Evolutionary conservation across 2,113 vertebrate genomes (phyloP).

Genomic region (Calidris pugnax): DNA sequence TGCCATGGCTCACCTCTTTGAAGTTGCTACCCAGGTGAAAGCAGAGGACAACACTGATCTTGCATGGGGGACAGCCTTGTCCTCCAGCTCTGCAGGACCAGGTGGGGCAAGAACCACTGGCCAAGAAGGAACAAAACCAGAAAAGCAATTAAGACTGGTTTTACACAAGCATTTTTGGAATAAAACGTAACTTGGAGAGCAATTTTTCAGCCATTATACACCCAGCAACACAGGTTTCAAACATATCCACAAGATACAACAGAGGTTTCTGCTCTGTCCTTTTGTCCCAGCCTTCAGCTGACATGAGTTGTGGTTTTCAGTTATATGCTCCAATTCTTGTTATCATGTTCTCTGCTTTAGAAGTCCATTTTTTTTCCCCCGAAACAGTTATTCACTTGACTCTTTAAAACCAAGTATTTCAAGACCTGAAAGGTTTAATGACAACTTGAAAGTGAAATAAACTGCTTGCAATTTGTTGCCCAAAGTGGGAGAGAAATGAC

Average conservation of each 20-base stretch:
- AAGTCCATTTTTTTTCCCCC: not conserved
- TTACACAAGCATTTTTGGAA: not conserved
- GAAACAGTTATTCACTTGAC: not conserved
- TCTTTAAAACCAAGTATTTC: not conserved
- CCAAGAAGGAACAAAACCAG: not conserved
- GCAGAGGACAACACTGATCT: not conserved
- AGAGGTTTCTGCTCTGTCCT: not conserved
- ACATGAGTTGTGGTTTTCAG: rapidly evolving
- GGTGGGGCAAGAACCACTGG: not conserved
- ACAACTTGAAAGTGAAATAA: not conserved
- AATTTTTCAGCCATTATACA: not conserved
- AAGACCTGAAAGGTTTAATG: not conserved
- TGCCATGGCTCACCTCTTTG: not conserved
- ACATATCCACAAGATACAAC: not conserved
- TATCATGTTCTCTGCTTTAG: not conserved
- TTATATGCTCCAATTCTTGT: not conserved
- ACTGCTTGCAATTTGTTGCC: not conserved
- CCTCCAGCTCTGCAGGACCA: not conserved
- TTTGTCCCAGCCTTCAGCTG: not conserved
- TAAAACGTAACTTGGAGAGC: not conserved
- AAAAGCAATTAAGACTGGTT: not conserved
- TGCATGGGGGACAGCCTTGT: not conserved
- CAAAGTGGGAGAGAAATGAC: not conserved
- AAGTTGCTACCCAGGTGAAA: not conserved
- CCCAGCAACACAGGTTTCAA: not conserved